phyloP scores from a whole-genome alignment of 2,797 vertebrate species.

The Sebastes taczanowskii region DNA sequence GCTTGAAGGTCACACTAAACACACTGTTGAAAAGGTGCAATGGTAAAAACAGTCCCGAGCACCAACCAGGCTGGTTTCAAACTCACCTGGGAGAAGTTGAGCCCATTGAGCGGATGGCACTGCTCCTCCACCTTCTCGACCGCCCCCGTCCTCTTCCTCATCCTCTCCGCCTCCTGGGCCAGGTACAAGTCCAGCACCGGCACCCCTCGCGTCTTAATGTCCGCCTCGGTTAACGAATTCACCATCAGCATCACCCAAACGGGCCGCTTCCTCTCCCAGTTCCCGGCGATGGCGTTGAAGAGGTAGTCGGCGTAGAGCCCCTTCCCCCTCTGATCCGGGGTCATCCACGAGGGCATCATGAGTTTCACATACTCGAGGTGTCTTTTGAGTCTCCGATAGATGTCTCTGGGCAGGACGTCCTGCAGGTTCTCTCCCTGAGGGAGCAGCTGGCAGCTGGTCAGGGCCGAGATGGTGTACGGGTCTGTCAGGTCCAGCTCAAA shows the following conservation, averaged over 20 bases:
- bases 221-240: constrained; percentile 90
- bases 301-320: constrained; percentile 92
- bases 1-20: too few relatives aligned
- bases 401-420: constrained; percentile 88
- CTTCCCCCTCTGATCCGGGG: constrained; percentile 88
- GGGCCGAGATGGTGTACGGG: constrained; percentile 88
- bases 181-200: constrained; percentile 91
- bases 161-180: constrained; percentile 90
- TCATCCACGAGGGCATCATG: constrained; percentile 94
- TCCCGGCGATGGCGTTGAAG: constrained; percentile 91
- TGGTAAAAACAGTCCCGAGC: not conserved
- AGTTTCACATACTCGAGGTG: constrained; percentile 91
- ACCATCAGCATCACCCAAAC: constrained; percentile 96
- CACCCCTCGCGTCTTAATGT: constrained; percentile 88
- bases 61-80: not conserved
- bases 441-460: constrained; percentile 90
- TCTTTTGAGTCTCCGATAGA: constrained; percentile 86
- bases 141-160: constrained; percentile 88
- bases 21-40: not conserved
- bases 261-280: constrained; percentile 91
- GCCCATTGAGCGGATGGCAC: constrained; percentile 90
- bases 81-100: constrained; percentile 93
- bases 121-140: constrained; percentile 94
- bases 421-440: constrained; percentile 89
- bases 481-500: constrained; percentile 93